Evolutionary conservation across 2,797 vertebrate species (phyloP).

Genomic region (Hybognathus amarus): DNA sequence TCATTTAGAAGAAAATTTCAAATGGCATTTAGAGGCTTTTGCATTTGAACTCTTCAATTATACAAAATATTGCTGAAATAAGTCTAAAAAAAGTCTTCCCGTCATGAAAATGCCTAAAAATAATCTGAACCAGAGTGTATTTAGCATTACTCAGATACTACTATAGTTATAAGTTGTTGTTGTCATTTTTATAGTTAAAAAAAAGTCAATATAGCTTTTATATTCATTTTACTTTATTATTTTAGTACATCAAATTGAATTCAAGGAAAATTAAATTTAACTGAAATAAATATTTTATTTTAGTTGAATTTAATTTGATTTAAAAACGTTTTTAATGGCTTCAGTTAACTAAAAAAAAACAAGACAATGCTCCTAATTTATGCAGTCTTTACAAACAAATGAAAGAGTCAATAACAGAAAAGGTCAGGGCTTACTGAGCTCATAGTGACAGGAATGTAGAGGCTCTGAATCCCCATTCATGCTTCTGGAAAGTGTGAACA

Average conservation of each 20-base stretch:
- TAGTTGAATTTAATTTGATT: background rate
- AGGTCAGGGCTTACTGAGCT: slow-evolving; percentile 79
- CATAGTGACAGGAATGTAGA: slow-evolving; percentile 88
- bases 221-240: background rate
- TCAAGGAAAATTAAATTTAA: background rate
- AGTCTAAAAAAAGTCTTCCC: background rate
- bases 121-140: background rate
- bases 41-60: no score
- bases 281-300: background rate
- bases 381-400: background rate
- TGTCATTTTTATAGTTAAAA: no score
- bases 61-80: background rate
- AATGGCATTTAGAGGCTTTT: no score
- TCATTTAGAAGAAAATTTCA: no score
- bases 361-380: background rate
- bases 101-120: background rate
- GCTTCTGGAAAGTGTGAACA: slow-evolving; percentile 84
- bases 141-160: background rate
- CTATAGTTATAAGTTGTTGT: background rate
- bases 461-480: slow-evolving; percentile 84
- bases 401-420: background rate
- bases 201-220: background rate
- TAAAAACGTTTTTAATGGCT: background rate
- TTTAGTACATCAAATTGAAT: background rate
- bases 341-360: background rate